Conservation (phyloP, 2,888 invertebrate genomes). For the Torymus texanus region DNA sequence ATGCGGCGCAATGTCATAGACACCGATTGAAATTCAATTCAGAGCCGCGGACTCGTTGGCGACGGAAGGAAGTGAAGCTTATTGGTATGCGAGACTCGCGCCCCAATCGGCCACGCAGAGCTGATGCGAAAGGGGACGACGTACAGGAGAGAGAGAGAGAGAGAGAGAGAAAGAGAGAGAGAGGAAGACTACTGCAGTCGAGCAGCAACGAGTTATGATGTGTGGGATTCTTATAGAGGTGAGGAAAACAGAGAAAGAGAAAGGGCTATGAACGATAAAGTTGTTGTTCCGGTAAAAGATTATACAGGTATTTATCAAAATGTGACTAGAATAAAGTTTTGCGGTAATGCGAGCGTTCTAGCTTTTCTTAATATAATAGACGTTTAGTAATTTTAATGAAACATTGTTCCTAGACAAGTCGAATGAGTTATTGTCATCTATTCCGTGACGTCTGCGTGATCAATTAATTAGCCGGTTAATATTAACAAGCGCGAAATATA, state of each 20-base stretch:
- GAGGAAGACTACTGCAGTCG: too few species aligned
- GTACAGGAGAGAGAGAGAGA: neutral
- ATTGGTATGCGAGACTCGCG: slow-evolving; percentile 70
- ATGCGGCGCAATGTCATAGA: slow-evolving; percentile 55
- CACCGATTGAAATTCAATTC: slow-evolving; percentile 70
- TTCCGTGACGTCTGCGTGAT: too few species aligned
- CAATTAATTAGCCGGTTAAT: too few species aligned
- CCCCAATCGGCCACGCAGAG: neutral
- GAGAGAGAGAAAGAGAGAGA: slow-evolving; percentile 15
- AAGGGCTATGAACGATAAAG: slow-evolving; percentile 46
- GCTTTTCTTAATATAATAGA: too few species aligned
- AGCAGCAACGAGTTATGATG: too few species aligned
- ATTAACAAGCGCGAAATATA: too few species aligned
- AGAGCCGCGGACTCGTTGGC: slow-evolving; percentile 65
- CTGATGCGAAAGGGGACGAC: slow-evolving; percentile 38
- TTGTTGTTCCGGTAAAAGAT: neutral
- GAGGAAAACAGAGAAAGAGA: slow-evolving; percentile 48
- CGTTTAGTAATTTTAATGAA: too few species aligned
- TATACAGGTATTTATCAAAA: too few species aligned
- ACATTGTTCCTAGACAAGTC: neutral
- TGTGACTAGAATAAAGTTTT: too few species aligned
- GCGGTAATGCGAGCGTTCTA: too few species aligned
- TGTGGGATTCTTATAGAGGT: too few species aligned
- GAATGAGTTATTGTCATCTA: slow-evolving; percentile 21
- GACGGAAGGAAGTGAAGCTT: slow-evolving; percentile 73